phyloP scores from a whole-genome alignment of 2,888 invertebrate genomes.

The Galeruca laticollis region DNA sequence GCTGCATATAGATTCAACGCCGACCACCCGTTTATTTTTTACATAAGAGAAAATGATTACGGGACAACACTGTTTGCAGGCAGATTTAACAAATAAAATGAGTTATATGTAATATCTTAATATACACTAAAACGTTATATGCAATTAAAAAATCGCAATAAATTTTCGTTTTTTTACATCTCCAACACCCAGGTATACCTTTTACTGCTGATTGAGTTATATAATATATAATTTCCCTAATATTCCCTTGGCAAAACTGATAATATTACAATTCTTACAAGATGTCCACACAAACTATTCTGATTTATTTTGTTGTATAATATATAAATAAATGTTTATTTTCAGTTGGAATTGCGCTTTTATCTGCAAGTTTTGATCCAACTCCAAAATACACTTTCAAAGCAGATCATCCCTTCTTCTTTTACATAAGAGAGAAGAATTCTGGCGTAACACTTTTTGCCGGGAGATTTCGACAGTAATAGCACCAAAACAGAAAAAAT shows the following conservation, averaged over 20 bases:
- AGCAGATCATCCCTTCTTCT: constrained; percentile 36
- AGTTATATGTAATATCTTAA: no score
- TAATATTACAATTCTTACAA: no score
- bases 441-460: constrained; percentile 25
- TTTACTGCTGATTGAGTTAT: no score
- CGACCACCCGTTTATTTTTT: background rate
- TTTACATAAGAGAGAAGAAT: constrained; percentile 48
- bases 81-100: background rate
- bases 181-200: no score
- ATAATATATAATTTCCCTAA: no score
- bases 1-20: background rate
- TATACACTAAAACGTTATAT: background rate
- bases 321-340: no score
- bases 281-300: no score
- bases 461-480: constrained; percentile 24
- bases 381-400: background rate
- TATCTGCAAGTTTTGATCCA: background rate
- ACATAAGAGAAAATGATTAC: background rate
- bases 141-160: background rate
- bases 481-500: no score
- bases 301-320: no score
- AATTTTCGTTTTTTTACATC: no score
- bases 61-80: background rate
- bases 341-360: constrained; percentile 7
- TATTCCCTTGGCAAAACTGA: no score